These are phyloP conservation scores for Gasterosteus aculeatus DNA, from an alignment of 2,113 vertebrate species.

Conservation along the genomic window DNA sequence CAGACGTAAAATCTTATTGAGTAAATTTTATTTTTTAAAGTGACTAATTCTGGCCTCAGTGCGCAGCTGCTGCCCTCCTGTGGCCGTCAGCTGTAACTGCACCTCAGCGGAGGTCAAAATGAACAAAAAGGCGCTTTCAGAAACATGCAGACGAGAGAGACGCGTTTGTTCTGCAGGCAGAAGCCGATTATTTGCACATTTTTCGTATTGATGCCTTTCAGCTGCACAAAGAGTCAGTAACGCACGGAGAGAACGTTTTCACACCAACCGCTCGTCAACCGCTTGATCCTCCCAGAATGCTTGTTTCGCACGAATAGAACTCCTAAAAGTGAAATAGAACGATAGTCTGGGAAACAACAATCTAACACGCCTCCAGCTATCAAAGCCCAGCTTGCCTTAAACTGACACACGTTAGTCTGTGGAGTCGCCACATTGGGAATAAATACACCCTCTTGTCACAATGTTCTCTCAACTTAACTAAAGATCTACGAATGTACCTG, in stretches of 20 bases:
- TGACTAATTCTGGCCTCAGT: neutral
- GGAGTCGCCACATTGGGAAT: too few relatives aligned
- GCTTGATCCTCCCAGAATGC: neutral
- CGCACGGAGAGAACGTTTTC: constrained; percentile 41
- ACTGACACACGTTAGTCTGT: neutral
- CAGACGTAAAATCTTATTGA: neutral
- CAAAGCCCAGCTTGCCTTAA: constrained; percentile 41
- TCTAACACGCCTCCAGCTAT: neutral
- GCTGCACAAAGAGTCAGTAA: neutral
- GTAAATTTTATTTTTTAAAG: neutral
- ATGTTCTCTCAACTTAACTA: too few relatives aligned
- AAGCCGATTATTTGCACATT: neutral
- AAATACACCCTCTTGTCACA: too few relatives aligned
- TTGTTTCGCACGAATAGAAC: neutral
- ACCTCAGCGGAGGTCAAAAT: constrained; percentile 16
- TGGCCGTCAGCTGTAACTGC: constrained; percentile 34
- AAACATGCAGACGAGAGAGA: neutral
- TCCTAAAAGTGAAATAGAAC: neutral
- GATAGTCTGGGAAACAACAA: neutral
- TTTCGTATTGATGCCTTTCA: neutral
- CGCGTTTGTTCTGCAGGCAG: constrained; percentile 8
- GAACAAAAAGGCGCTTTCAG: neutral
- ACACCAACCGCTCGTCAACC: neutral
- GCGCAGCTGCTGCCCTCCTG: constrained; percentile 36
- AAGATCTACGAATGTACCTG: too few relatives aligned